Evolutionary conservation across 37 sponge, comb jelly and placozoan genomes (phyloP).

Genomic region (Crambe crambe): DNA sequence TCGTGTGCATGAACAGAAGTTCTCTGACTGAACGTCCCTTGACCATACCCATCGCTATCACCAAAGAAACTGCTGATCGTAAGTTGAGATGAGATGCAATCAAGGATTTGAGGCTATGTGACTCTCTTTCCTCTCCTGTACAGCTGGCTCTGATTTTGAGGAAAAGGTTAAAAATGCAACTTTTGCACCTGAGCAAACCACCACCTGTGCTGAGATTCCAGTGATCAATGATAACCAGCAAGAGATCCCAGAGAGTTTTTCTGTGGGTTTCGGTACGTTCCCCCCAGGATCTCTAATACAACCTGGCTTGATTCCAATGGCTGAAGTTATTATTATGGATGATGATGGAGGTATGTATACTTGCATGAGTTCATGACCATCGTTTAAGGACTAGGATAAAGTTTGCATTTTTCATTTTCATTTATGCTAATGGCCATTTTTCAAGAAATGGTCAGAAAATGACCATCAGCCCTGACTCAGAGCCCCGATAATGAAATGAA

Average conservation of each 20-base stretch:
- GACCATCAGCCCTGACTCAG: no score
- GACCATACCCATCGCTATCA: neutral
- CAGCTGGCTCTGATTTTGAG: slow-evolving; percentile 9
- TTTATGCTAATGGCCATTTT: no score
- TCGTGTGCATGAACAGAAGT: slow-evolving; percentile 15
- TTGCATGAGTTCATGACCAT: no score
- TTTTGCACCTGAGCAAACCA: slow-evolving; percentile 16
- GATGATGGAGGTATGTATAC: no score
- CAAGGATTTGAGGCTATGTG: neutral
- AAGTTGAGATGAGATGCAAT: no score
- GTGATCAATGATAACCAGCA: slow-evolving; percentile 29
- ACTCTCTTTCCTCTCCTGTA: neutral
- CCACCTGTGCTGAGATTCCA: slow-evolving; percentile 27
- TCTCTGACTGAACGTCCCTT: neutral
- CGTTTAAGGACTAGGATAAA: no score
- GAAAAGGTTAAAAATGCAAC: neutral
- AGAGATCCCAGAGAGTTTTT: slow-evolving; percentile 35
- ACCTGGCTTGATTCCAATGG: neutral
- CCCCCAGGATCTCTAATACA: neutral
- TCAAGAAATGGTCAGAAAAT: no score
- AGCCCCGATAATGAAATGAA: no score
- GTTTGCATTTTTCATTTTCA: no score
- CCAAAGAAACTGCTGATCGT: neutral
- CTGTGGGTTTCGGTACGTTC: neutral
- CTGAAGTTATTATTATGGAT: slow-evolving; percentile 44